Evolutionary conservation across 2,888 invertebrate species (phyloP), one percentile per base, ranked within the genome.

Genomic region (Lithophane leautieri): DNA sequence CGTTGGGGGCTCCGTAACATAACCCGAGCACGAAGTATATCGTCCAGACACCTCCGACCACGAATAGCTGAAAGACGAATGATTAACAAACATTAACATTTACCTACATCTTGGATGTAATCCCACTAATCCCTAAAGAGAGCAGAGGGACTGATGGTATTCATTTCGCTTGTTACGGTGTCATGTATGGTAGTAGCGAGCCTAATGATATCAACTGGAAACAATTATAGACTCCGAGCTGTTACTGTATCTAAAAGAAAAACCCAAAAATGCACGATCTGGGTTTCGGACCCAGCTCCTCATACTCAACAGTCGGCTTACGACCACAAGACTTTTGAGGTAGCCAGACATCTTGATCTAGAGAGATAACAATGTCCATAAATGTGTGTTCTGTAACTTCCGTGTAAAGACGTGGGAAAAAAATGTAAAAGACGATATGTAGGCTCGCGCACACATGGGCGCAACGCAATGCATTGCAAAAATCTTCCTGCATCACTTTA

Each of bases 1-100:
- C 90, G 56, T 86, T 90, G 8, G 90, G 90, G 1, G 87, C 88
- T 1, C 90, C 90, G n/a, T 88, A 89, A 78, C 88, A 85, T 25
- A 90, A 70, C 3, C 90, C 90, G 12, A 87, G 82, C 22, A 87
- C 84, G 62, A 90, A 90, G 50, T 88, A 89, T 77, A 90, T 82
- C 19, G 81, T 81, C 89, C 88, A 90, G 16, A 89, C 86, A 65
- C 89, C 90, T 40, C 82, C 85, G 4, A 83, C 81, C 25, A 90
- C 85, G 40, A 87, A 89, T 42, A 90, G 58, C 90, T 90, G 79
- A 34, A 88, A 88, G 19, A 71, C n/a, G 28, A n/a, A n/a, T n/a
- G n/a, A n/a, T 22, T 3, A 52, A 58, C 50, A 71, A 73, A 60
- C 14, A 50, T 44, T 44, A 67, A 25, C 16, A 25, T 12, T 4